Evolutionary conservation across 2,888 invertebrate species (phyloP).

Genomic region (Psylliodes chrysocephalus): DNA sequence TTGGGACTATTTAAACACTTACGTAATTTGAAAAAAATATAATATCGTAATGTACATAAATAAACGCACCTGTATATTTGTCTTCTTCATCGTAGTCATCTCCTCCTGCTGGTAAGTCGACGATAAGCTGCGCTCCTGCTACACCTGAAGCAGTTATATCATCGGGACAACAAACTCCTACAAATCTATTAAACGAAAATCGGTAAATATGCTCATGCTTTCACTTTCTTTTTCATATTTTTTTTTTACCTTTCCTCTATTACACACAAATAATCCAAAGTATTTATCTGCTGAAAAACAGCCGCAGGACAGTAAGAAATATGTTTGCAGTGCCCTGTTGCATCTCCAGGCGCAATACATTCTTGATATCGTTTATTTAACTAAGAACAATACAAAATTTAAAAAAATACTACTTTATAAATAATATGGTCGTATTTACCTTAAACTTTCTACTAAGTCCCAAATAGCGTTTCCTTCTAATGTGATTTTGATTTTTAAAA

Average conservation of each 20-base stretch:
- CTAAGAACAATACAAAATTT: slow-evolving; percentile 64
- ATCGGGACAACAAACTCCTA: slow-evolving; percentile 83
- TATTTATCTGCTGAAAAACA: slow-evolving; percentile 67
- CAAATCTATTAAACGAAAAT: slow-evolving; percentile 61
- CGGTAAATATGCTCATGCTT: too few relatives aligned
- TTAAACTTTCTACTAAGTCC: slow-evolving; percentile 56
- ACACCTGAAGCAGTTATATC: slow-evolving; percentile 59
- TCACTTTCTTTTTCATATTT: too few relatives aligned
- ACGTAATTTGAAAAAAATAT: too few relatives aligned
- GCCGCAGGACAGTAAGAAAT: slow-evolving; percentile 69
- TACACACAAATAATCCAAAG: slow-evolving; percentile 76
- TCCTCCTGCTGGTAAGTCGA: slow-evolving; percentile 68
- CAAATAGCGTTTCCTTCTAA: slow-evolving; percentile 55
- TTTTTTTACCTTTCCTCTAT: slow-evolving; percentile 72
- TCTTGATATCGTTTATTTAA: slow-evolving; percentile 71
- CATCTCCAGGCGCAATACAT: slow-evolving; percentile 69
- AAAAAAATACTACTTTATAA: background rate
- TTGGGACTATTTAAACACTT: too few relatives aligned
- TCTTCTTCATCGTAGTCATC: slow-evolving; percentile 66
- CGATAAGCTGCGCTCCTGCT: slow-evolving; percentile 58
- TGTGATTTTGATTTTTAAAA: slow-evolving; percentile 40
- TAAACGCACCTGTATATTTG: slow-evolving; percentile 55
- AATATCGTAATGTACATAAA: too few relatives aligned
- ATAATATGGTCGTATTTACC: too few relatives aligned
- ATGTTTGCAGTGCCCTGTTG: slow-evolving; percentile 75